Base-by-base conservation (phyloP, 2,113 vertebrate genomes). In the Grammomys surdaster region DNA sequence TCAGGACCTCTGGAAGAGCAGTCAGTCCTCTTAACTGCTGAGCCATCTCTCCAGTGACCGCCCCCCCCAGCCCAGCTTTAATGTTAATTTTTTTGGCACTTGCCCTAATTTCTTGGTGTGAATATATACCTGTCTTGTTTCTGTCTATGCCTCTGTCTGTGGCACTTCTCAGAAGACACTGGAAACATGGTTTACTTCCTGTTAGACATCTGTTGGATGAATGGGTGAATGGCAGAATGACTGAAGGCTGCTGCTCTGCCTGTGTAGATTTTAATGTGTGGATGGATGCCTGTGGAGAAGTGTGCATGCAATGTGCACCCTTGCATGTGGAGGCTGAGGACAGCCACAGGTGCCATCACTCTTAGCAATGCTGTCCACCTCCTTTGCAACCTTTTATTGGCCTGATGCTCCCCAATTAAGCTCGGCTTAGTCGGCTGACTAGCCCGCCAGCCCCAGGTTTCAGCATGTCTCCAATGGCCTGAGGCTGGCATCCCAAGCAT, bases 141-240 rank as follows among this genome's bases (percentile, higher is more conserved):
- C 48, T 92, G 22, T 78, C 36, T 22, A 36, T 70, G 33, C 48
- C 76, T 89, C 65, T 82, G 16, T 56, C 88, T 76, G 3, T 91
- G 56, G 93, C 48, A 65, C 36, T 81, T 92, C 40, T 88, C 54
- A 87, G 13, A 75, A 24, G 43, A 22, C 67, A 51, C 19, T 46
- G 13, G 33, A 82, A 84, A 89, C 75, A 92, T 5, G n/a, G 91
- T 87, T 91, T 80, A 60, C 40, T 51, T 87, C 91, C 88, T 82
- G 65, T 72, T 26, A 89, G 89, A 58, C 67, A 48, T 60, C 58
- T 78, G 12, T 69, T 36, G 46, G 80, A 81, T 73, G 4, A 85
- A 46, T 65, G 60, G 54, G 54, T 43, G 86, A 81, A 82, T 89
- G 78, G 72, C 70, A 20, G 10, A 67, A 77, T 31, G 88, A 70